These are phyloP conservation scores for Pelecanus crispus DNA, from an alignment of 2,113 vertebrate species.

Conservation along the genomic window DNA sequence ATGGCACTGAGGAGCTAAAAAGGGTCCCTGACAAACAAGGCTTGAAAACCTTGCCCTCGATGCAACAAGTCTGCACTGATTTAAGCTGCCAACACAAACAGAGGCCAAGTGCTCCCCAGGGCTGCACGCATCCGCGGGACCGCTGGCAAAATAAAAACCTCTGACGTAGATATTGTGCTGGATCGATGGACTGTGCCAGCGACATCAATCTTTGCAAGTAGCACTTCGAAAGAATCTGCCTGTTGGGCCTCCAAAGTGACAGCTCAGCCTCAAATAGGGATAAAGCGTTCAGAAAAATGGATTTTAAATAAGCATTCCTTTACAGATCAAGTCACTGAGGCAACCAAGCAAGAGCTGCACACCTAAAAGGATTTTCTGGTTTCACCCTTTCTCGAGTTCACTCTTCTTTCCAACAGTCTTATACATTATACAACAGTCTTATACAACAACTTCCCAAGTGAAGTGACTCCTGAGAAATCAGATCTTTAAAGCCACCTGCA, in stretches of 20 bases:
- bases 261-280: neutral
- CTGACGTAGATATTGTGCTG: fast-evolving
- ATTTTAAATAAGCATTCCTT: neutral
- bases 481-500: neutral
- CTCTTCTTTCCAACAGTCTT: neutral
- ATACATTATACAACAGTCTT: neutral
- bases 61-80: neutral
- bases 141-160: neutral
- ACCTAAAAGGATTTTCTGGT: neutral
- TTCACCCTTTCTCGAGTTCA: neutral
- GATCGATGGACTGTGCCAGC: neutral
- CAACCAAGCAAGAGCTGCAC: neutral
- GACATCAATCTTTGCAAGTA: neutral
- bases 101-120: neutral
- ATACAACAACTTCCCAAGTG: neutral
- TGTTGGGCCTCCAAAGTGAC: neutral
- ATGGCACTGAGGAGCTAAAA: neutral
- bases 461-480: neutral
- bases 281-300: neutral
- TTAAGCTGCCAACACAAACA: neutral
- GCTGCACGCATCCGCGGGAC: neutral
- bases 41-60: neutral
- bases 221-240: neutral
- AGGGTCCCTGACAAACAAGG: neutral
- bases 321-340: neutral